Evolutionary conservation across 2,797 vertebrate genomes (phyloP).

Genomic region (Oreochromis mossambicus): DNA sequence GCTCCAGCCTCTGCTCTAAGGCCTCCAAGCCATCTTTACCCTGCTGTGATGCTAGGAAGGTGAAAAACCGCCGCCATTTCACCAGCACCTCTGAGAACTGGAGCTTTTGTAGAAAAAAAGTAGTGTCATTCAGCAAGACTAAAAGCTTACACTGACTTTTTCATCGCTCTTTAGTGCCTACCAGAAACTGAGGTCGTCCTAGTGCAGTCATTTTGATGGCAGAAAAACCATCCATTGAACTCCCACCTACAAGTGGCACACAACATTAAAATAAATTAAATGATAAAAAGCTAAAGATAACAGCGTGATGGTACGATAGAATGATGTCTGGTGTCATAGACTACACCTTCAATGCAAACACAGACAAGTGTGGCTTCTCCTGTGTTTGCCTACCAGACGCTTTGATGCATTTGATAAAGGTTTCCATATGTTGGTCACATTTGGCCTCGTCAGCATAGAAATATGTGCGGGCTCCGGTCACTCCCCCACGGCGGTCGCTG

Average conservation of each 20-base stretch:
- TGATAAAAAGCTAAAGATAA: background rate
- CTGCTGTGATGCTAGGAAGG: conserved; percentile 82
- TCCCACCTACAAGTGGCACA: conserved; percentile 71
- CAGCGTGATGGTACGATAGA: background rate
- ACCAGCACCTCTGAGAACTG: conserved; percentile 87
- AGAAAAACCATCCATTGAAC: conserved; percentile 83
- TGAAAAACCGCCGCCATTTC: conserved; percentile 87
- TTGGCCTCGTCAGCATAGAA: conserved; percentile 83
- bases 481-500: conserved; percentile 63
- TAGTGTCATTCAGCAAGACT: background rate
- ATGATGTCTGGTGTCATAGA: background rate
- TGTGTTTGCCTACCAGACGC: conserved; percentile 76
- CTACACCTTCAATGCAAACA: background rate
- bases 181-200: conserved; percentile 90
- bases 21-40: conserved; percentile 72
- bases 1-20: conserved; percentile 81
- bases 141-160: background rate
- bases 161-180: conserved; percentile 55
- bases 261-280: background rate
- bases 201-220: conserved; percentile 91
- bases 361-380: background rate
- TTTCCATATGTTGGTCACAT: conserved; percentile 92
- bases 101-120: conserved; percentile 68
- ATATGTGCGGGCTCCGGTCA: conserved; percentile 71
- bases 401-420: conserved; percentile 84